phyloP scores from a whole-genome alignment of 2,113 vertebrate genomes.

The Dascyllus trimaculatus region DNA sequence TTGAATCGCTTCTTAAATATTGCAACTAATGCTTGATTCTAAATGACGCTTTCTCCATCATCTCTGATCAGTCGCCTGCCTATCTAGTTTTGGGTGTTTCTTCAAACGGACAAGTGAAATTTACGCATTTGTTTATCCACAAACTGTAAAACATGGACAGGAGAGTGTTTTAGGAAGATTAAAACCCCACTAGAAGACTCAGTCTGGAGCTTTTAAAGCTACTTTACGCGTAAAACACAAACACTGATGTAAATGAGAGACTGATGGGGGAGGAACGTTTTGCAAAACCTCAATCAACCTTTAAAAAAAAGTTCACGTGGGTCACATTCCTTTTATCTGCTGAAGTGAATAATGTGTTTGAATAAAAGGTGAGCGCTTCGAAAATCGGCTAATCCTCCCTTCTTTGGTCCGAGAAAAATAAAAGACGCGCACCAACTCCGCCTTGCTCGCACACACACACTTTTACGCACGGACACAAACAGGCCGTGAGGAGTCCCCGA shows the following conservation, averaged over 20 bases:
- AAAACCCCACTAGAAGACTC: background rate
- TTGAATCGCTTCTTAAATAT: background rate
- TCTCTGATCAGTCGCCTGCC: no score
- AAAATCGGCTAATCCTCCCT: conserved; percentile 70
- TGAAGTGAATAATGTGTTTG: conserved; percentile 78
- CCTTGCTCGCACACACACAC: conserved; percentile 23
- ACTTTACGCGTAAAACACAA: background rate
- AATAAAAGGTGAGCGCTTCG: conserved; percentile 76
- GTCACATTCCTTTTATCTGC: conserved; percentile 77
- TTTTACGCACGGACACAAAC: background rate
- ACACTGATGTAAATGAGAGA: conserved; percentile 45
- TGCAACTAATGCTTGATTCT: background rate
- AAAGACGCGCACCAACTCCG: conserved; percentile 36
- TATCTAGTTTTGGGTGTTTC: no score
- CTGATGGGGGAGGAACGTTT: conserved; percentile 27
- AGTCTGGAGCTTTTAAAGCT: no score
- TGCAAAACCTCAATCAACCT: conserved; percentile 46
- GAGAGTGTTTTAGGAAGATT: background rate
- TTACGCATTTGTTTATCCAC: no score
- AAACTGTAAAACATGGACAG: background rate
- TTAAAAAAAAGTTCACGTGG: conserved; percentile 63
- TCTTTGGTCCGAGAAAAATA: conserved; percentile 72
- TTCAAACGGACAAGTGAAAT: no score
- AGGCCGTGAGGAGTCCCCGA: conserved; percentile 25
- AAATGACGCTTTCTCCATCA: background rate